Base-by-base conservation (phyloP, 1,140 invertebrate species). In the Drosophila seguyi region DNA sequence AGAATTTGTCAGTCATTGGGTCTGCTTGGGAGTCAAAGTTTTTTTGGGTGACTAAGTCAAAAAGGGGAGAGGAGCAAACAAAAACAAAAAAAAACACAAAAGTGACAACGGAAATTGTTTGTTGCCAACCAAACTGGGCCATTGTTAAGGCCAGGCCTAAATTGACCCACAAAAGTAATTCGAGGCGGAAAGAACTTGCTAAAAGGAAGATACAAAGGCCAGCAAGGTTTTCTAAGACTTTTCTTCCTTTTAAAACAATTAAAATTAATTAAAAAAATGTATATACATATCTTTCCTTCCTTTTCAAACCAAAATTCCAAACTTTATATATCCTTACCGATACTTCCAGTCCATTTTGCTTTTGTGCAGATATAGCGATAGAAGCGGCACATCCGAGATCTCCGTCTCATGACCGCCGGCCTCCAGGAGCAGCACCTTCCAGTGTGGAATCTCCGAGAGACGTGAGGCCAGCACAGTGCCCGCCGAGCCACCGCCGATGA, bases 301-400 rank as follows among this genome's bases (percentile, higher is more conserved):
- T n/a, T n/a, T n/a, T n/a, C n/a, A n/a, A n/a, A n/a, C n/a, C n/a
- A n/a, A n/a, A n/a, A n/a, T n/a, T n/a, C n/a, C n/a, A n/a, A n/a
- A n/a, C n/a, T n/a, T n/a, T n/a, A n/a, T n/a, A n/a, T n/a, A 3
- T 5, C 1, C 93, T 93, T 84, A 95, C 94, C 96, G 95, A 92
- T 98, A 98, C 84, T 97, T 96, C 98, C 98, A 99, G 93, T 99
- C 98, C 74, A 98, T 78, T 93, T 97, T 97, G 81, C 97, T 98
- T 71, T 97, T 97, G 91, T 98, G 97, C 47, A 98, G 93, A 83
- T 97, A 98, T 5, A 98, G 92, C 18, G 97, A 98, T 0, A 98
- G 93, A 45, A 97, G 94, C 0, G 97, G 97, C 8, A 98, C 97
- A 85, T 97, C 96, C 0, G 96, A 96, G 34, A 97, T 96, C 80